These are phyloP conservation scores for Chrysina gloriosa DNA, from an alignment of 2,888 invertebrate genomes.

Conservation along the genomic window DNA sequence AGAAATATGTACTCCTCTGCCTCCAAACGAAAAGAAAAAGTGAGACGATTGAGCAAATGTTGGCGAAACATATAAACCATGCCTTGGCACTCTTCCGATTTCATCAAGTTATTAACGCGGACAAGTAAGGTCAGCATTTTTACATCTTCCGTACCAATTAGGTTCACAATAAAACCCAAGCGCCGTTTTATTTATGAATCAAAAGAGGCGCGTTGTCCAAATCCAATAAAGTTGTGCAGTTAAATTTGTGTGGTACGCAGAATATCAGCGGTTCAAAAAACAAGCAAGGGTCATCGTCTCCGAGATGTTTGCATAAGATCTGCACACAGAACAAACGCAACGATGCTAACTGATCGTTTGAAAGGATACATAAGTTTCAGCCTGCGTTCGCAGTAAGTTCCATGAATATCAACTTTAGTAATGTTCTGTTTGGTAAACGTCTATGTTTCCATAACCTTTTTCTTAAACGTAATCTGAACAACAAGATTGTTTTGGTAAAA, in stretches of 20 bases:
- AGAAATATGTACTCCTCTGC: not conserved
- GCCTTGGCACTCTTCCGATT: slow-evolving; percentile 12
- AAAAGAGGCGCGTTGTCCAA: slow-evolving; percentile 11
- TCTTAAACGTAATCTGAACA: no score
- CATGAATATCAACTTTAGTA: not conserved
- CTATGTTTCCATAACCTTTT: no score
- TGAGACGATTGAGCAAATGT: not conserved
- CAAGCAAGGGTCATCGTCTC: slow-evolving; percentile 22
- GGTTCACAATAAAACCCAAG: slow-evolving; percentile 28
- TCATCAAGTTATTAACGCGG: slow-evolving; percentile 19
- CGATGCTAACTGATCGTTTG: not conserved
- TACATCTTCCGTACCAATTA: slow-evolving; percentile 30
- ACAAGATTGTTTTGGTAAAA: no score
- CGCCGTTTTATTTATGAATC: slow-evolving; percentile 29
- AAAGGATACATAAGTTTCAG: not conserved
- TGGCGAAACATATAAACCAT: slow-evolving; percentile 5
- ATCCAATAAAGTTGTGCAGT: slow-evolving; percentile 15
- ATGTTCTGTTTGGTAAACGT: no score
- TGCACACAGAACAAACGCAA: not conserved
- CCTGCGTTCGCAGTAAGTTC: not conserved
- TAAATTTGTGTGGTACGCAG: slow-evolving; percentile 17
- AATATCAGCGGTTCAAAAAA: slow-evolving; percentile 11
- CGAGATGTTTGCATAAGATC: slow-evolving; percentile 17
- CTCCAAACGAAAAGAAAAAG: slow-evolving; percentile 1
- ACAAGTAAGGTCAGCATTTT: slow-evolving; percentile 30